Conservation (phyloP, 1,140 invertebrate genomes). For the Aphaenogaster ashmeadi region DNA sequence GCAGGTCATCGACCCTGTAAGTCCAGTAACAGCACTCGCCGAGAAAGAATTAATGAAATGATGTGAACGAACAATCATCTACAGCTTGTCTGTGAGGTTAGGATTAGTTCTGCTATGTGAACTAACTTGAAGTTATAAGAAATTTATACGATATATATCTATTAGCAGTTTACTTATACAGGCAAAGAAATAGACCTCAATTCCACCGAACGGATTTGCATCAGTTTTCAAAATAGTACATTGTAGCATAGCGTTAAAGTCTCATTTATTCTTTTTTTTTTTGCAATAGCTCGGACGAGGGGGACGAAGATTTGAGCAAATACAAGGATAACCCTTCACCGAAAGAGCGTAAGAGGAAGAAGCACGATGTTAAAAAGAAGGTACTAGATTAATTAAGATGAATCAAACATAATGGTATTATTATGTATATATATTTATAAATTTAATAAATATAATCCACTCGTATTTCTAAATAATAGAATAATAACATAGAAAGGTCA, state of each 20-base stretch:
- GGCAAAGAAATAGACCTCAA: neutral
- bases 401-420: constrained; percentile 65
- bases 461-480: no score
- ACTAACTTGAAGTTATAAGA: neutral
- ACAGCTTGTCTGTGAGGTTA: neutral
- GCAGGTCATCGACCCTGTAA: neutral
- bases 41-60: neutral
- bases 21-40: no score
- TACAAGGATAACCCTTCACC: constrained; percentile 85
- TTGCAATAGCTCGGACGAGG: constrained; percentile 85
- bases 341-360: constrained; percentile 88
- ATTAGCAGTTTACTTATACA: neutral
- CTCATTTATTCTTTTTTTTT: constrained; percentile 56
- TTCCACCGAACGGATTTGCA: neutral
- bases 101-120: neutral
- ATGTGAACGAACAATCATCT: neutral
- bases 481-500: no score
- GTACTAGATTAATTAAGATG: constrained; percentile 78
- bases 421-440: no score
- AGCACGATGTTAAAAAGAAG: constrained; percentile 88
- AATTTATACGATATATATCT: neutral
- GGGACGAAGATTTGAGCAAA: constrained; percentile 86
- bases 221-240: constrained; percentile 27
- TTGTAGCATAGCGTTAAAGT: constrained; percentile 32
- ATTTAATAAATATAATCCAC: no score